These are phyloP conservation scores for Pyrgus malvae DNA, from an alignment of 2,888 invertebrate species.

Conservation along the genomic window DNA sequence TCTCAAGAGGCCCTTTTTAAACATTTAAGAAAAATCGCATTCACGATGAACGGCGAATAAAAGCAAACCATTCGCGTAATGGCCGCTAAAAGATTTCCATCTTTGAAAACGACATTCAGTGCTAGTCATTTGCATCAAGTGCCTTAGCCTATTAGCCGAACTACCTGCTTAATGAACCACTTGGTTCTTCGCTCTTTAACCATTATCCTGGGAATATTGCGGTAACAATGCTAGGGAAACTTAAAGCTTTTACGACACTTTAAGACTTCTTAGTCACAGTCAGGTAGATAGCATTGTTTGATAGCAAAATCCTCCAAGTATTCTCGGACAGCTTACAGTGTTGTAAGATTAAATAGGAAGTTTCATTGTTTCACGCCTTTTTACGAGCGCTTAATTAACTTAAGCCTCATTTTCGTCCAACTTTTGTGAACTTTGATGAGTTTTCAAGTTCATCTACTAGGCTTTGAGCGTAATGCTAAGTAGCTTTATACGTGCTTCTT, in stretches of 20 bases:
- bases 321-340: background rate
- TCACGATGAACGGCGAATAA: background rate
- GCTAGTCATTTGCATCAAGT: constrained; percentile 25
- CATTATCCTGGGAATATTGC: constrained; percentile 25
- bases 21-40: background rate
- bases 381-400: constrained; percentile 13
- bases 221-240: constrained; percentile 16
- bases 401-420: background rate
- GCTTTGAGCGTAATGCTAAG: background rate
- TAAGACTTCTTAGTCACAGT: constrained; percentile 7
- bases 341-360: background rate
- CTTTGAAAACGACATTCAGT: constrained; percentile 23
- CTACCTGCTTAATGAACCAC: constrained; percentile 26
- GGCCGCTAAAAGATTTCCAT: constrained; percentile 14
- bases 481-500: background rate
- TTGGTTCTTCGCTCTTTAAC: constrained; percentile 14
- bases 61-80: constrained; percentile 5
- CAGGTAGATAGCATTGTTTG: constrained; percentile 8
- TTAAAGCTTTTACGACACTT: constrained; percentile 9
- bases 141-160: constrained; percentile 24
- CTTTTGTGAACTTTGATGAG: constrained; percentile 6
- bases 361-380: constrained; percentile 17
- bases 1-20: background rate
- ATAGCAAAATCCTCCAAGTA: background rate
- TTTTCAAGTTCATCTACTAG: background rate